Base-by-base conservation (phyloP, 2,888 invertebrate genomes). In the Chelonus formosanus region DNA sequence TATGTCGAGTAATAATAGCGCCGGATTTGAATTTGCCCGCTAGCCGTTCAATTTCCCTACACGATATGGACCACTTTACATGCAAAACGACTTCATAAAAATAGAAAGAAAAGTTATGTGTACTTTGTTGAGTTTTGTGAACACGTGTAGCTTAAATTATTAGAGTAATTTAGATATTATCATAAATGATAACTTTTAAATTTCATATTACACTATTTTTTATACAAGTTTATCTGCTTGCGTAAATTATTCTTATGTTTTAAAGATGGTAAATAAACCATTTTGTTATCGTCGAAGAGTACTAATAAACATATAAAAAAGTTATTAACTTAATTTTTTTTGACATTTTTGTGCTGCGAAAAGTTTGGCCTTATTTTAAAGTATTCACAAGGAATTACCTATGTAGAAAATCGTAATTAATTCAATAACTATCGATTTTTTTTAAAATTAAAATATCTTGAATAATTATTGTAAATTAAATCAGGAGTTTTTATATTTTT, bases 71-170 rank as follows among this genome's bases (percentile, higher is more conserved):
- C 69, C 73, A 69, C 68, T 77, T 72, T 72, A 68, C 73, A 78
- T 78, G 77, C 71, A 78, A 77, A 78, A 76, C 74, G 75, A 73
- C 67, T 72, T 68, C 70, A 74, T 76, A 74, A 77, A 76, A 76
- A 77, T 70, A 60, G 40, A 48, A 20, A 36, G 5, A 35, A 32
- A 48, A 48, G 32, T 59, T 47, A 47, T 45, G 31, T 10, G 31
- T 6, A 55, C 44, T 43, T 57, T 43, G 36, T 34, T 59, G 47
- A 32, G 7, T 4, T 58, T 32, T 44, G n/a, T n/a, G 44, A 47
- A 34, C 45, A 58, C 43, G 34, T 50, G 59, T 47, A 59, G 8
- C 31, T 58, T 20, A 50, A 50, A 35, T 52, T 48, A 60, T 36
- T 50, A 7, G 8, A 7, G 36, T 60, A 36, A 52, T 53, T 36